A percentile compares a stretch with the other conserved stretches of the same genome.
Evolutionary conservation across 2,797 vertebrate genomes (phyloP).

Genomic region (Austrolebias charrua): DNA sequence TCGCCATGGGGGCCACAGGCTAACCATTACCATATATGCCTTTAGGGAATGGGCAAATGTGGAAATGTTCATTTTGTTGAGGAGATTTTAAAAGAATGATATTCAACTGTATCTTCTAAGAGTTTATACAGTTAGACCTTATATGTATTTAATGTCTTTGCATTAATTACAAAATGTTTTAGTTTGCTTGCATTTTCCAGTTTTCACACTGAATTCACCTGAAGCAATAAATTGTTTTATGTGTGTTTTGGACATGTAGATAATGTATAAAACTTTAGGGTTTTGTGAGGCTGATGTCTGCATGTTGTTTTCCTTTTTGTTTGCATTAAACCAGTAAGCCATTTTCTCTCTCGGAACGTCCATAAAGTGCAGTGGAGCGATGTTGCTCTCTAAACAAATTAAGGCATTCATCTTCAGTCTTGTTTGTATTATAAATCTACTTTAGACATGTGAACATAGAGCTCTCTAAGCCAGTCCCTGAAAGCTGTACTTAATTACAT

Average conservation of each 20-base stretch:
- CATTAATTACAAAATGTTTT: neutral
- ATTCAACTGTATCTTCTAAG: neutral
- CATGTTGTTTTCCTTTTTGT: slow-evolving; percentile 7
- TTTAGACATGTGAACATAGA: slow-evolving; percentile 5
- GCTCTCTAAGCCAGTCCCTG: slow-evolving; percentile 3
- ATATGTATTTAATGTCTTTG: too few species aligned
- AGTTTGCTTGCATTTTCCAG: neutral
- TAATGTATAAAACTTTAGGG: neutral
- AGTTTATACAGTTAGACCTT: slow-evolving; percentile 7
- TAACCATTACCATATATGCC: slow-evolving; percentile 9
- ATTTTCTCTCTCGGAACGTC: neutral
- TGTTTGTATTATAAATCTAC: slow-evolving; percentile 4
- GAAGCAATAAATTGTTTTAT: neutral
- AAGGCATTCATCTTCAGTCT: neutral
- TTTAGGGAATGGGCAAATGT: slow-evolving; percentile 23
- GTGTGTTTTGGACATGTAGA: neutral
- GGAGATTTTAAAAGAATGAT: slow-evolving; percentile 13
- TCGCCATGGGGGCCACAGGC: slow-evolving; percentile 38
- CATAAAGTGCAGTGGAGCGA: neutral
- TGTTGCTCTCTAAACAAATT: neutral
- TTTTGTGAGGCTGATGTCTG: neutral
- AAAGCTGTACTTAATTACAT: neutral
- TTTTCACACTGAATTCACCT: slow-evolving; percentile 8
- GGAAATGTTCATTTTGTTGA: slow-evolving; percentile 22
- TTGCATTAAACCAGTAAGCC: neutral